Evolutionary conservation across 1,140 invertebrate species (phyloP).

Genomic region (Saccostrea glomerata): DNA sequence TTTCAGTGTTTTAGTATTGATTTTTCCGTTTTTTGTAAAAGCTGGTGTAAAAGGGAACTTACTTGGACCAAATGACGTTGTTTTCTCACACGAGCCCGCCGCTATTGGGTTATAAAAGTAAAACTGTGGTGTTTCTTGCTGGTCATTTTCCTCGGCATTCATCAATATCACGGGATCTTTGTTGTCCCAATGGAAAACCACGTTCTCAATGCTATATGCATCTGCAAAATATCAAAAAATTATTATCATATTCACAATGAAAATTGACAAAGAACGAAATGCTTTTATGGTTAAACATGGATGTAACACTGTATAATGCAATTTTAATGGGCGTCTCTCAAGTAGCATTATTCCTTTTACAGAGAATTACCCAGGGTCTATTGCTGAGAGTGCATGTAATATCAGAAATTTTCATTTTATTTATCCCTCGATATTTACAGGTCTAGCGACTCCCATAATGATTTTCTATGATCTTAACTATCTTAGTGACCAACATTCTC

Average conservation of each 20-base stretch:
- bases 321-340: too few species aligned
- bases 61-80: not conserved
- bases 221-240: conserved; percentile 81
- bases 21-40: too few species aligned
- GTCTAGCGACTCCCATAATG: too few species aligned
- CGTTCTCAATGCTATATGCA: conserved; percentile 92
- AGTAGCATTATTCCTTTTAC: too few species aligned
- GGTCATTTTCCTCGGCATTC: not conserved
- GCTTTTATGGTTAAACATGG: not conserved
- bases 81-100: conserved; percentile 8
- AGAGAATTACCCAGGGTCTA: too few species aligned
- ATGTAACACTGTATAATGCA: too few species aligned
- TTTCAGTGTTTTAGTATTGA: too few species aligned
- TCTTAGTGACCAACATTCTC: too few species aligned
- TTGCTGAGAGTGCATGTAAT: too few species aligned
- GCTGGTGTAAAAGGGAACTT: not conserved
- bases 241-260: not conserved
- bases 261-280: not conserved
- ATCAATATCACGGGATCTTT: conserved; percentile 44
- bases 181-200: conserved; percentile 91
- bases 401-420: too few species aligned
- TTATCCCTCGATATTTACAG: too few species aligned
- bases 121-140: not conserved
- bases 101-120: conserved; percentile 9
- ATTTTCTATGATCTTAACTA: too few species aligned